These are phyloP conservation scores for Anguilla rostrata DNA, from an alignment of 2,113 vertebrate genomes.

Conservation along the genomic window DNA sequence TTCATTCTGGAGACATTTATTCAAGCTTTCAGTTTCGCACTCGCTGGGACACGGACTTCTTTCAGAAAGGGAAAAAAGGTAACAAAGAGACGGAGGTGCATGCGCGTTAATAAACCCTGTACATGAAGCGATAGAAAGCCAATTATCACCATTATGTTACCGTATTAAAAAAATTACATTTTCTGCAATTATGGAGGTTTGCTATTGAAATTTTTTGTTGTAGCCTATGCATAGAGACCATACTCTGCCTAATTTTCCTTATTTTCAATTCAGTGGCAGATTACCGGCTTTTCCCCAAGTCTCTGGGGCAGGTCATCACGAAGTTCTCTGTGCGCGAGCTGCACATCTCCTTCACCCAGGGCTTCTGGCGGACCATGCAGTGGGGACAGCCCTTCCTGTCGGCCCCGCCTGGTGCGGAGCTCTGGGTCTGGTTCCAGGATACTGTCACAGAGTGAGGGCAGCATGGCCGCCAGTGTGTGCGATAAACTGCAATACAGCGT, in stretches of 20 bases:
- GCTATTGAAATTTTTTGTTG: neutral
- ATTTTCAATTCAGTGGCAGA: constrained; percentile 81
- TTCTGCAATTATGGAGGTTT: no score
- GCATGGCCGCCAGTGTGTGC: neutral
- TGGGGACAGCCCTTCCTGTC: constrained; percentile 90
- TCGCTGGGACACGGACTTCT: constrained; percentile 80
- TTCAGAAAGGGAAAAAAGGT: constrained; percentile 72
- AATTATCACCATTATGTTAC: no score
- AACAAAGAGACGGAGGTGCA: neutral
- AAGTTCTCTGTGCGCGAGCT: constrained; percentile 90
- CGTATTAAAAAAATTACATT: no score
- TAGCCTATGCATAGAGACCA: neutral
- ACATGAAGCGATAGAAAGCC: no score
- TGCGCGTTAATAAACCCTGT: no score
- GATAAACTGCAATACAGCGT: neutral
- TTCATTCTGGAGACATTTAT: constrained; percentile 87
- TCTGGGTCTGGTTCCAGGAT: constrained; percentile 97
- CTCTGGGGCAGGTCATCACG: constrained; percentile 87
- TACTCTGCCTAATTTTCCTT: neutral
- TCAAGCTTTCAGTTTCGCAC: constrained; percentile 93
- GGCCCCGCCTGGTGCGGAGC: constrained; percentile 78
- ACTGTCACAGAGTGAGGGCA: constrained; percentile 84
- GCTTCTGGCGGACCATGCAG: constrained; percentile 86
- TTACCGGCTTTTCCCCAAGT: constrained; percentile 95
- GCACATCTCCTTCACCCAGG: constrained; percentile 87